Evolutionary conservation across 1,140 invertebrate species (phyloP).

Genomic region (Trichonephila clavata): DNA sequence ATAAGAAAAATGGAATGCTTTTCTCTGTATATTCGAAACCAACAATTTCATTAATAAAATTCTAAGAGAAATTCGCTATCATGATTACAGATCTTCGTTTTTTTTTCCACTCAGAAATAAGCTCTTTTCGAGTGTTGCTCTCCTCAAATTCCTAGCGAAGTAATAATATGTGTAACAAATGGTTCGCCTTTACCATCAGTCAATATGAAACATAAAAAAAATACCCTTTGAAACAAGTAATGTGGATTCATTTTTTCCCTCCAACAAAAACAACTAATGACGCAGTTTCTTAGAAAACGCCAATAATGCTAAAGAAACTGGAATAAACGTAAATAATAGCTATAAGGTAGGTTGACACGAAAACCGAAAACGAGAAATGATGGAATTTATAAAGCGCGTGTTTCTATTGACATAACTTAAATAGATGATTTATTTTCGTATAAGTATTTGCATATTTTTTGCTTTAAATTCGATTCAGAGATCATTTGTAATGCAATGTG

Average conservation of each 20-base stretch:
- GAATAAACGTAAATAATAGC: constrained; percentile 17
- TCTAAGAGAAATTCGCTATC: not conserved
- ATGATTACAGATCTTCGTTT: not conserved
- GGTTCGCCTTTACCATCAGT: constrained; percentile 26
- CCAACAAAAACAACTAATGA: constrained; percentile 48
- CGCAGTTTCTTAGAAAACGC: not conserved
- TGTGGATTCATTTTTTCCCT: not conserved
- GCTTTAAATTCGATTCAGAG: not conserved
- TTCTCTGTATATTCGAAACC: not conserved
- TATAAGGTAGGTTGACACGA: constrained; percentile 23
- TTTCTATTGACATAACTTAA: constrained; percentile 15
- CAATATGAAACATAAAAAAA: constrained; percentile 12
- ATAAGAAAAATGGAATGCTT: not conserved
- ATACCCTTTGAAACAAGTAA: not conserved
- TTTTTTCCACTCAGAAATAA: not conserved
- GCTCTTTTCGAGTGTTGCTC: not conserved
- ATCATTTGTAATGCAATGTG: not conserved
- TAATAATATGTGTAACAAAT: constrained; percentile 34
- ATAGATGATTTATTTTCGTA: constrained; percentile 11
- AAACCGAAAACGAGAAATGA: constrained; percentile 8
- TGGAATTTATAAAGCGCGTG: constrained; percentile 4
- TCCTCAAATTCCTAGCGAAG: not conserved
- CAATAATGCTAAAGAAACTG: constrained; percentile 14
- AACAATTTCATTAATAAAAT: constrained; percentile 46
- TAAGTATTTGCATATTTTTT: not conserved